These are phyloP conservation scores for Macropus fuliginosus DNA, from an alignment of 2,797 vertebrate genomes.

Conservation along the genomic window DNA sequence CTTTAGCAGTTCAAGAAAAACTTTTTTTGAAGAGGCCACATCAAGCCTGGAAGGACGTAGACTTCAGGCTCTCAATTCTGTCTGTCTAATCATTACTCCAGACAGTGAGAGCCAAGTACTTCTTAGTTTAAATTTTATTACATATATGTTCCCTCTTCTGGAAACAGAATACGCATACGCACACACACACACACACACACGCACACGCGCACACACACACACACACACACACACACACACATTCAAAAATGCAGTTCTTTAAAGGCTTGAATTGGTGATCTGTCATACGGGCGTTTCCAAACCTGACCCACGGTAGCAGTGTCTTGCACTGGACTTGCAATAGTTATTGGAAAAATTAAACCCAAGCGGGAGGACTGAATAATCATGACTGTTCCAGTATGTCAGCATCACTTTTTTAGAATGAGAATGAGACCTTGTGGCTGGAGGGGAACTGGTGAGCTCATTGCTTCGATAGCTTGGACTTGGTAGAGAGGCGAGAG, in stretches of 20 bases:
- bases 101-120: slow-evolving; percentile 73
- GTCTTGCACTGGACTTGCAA: slow-evolving; percentile 80
- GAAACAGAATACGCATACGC: slow-evolving; percentile 42
- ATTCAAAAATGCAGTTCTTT: slow-evolving; percentile 80
- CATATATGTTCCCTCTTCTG: slow-evolving; percentile 75
- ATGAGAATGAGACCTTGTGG: slow-evolving; percentile 88
- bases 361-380: slow-evolving; percentile 88
- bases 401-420: slow-evolving; percentile 90
- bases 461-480: slow-evolving; percentile 83
- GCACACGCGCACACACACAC: slow-evolving; percentile 35
- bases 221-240: slow-evolving; percentile 40
- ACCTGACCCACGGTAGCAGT: slow-evolving; percentile 84
- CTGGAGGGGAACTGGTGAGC: slow-evolving; percentile 84
- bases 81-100: slow-evolving; percentile 75
- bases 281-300: slow-evolving; percentile 91
- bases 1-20: slow-evolving; percentile 68
- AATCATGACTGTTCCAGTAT: slow-evolving; percentile 88
- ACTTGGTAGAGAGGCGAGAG: slow-evolving; percentile 89
- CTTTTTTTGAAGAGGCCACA: slow-evolving; percentile 42
- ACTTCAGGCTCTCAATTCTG: slow-evolving; percentile 75
- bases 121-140: slow-evolving; percentile 75
- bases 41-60: slow-evolving; percentile 68
- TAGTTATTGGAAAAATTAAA: slow-evolving; percentile 85
- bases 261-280: slow-evolving; percentile 85
- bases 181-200: not conserved